Base-by-base conservation (phyloP, 2,888 invertebrate genomes). In the Rhamnusium bicolor region DNA sequence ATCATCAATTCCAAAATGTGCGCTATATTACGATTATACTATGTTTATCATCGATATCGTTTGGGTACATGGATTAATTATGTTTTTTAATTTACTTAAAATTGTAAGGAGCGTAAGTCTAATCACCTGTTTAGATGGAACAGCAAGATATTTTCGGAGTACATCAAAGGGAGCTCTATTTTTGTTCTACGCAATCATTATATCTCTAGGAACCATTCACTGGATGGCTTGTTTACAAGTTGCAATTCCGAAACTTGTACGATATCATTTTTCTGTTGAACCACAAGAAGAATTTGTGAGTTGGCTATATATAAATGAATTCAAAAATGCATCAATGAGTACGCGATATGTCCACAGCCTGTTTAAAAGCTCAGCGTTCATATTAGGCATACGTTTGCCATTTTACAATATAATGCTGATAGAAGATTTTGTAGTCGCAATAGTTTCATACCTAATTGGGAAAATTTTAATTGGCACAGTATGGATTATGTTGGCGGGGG, bases 401-500 rank as follows among this genome's bases (percentile, higher is more conserved):
- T 5, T 56, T 0, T 60, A 69, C n/a, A n/a, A 54, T 14, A 29
- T 69, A 7, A 12, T 27, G 2, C 16, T 27, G 1, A 14, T 49
- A 8, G 76, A 77, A 58, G 81, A 81, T 56, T 67, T 73, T 14
- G 7, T 67, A 5, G 12, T 78, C 0, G 47, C 69, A 1, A 29
- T 80, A 4, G 7, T 75, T 3, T 75, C 74, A 12, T 81, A 76
- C 46, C 12, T 75, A 4, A 12, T 78, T 3, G 81, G 81, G 18
- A 80, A 78, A 68, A 29, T 79, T 0, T 7, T 79, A 7, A 47
- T 75, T 8, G 61, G 56, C 1, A 71, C 69, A 2, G 71, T 69
- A n/a, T 79, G 79, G 58, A 18, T 53, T 16, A 53, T 29, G 2
- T 10, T 65, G 16, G 51, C 65, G 10, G 12, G 51, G 19, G 51